phyloP scores from a whole-genome alignment of 2,797 vertebrate species.

The Danio albolineatus region DNA sequence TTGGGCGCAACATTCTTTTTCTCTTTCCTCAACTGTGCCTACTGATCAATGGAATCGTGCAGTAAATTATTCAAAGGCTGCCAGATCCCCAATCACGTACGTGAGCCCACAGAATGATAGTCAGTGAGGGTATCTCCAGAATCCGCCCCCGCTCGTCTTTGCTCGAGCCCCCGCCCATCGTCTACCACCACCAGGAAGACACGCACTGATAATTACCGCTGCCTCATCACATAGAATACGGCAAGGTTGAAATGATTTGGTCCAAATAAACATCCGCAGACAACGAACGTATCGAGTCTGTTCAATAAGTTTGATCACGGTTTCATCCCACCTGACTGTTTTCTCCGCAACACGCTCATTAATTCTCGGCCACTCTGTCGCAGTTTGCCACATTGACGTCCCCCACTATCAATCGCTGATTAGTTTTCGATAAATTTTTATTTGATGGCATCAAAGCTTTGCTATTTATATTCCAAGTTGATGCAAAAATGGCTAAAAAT shows the following conservation, averaged over 20 bases:
- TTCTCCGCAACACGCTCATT: slow-evolving; percentile 52
- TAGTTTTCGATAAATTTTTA: slow-evolving; percentile 4
- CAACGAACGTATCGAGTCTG: slow-evolving; percentile 63
- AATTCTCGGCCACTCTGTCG: slow-evolving; percentile 67
- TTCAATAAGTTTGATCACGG: slow-evolving; percentile 58
- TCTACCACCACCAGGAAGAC: slow-evolving; percentile 63
- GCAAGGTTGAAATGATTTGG: slow-evolving; percentile 58
- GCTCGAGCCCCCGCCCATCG: slow-evolving; percentile 61
- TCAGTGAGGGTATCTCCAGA: slow-evolving; percentile 78
- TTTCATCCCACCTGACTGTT: slow-evolving; percentile 37
- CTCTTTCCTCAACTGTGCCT: not conserved
- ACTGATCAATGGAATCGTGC: not conserved
- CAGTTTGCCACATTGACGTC: slow-evolving; percentile 71
- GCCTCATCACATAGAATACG: slow-evolving; percentile 73
- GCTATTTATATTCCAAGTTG: too few relatives aligned
- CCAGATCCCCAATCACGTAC: slow-evolving; percentile 12
- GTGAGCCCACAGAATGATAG: slow-evolving; percentile 56
- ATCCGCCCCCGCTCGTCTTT: slow-evolving; percentile 61
- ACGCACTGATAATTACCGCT: slow-evolving; percentile 70
- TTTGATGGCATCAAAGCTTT: not conserved
- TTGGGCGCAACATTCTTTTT: not conserved
- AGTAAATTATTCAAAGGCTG: not conserved
- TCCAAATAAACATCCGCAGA: slow-evolving; percentile 60
- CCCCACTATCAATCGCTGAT: slow-evolving; percentile 28
- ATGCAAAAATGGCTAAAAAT: not conserved